These are phyloP conservation scores for Thera britannica DNA, from an alignment of 2,888 invertebrate species.

Conservation along the genomic window DNA sequence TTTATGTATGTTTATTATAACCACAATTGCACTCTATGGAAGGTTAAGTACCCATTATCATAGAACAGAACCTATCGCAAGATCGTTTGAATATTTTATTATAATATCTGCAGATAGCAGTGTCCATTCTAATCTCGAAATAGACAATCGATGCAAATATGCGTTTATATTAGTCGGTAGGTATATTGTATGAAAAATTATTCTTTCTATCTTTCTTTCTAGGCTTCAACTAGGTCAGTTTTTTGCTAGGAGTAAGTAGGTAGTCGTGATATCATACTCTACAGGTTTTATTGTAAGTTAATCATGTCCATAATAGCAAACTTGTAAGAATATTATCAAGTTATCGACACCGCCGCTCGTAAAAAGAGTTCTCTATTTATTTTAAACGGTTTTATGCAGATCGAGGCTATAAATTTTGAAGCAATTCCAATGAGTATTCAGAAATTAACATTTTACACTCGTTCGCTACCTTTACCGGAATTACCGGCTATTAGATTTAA, in stretches of 20 bases:
- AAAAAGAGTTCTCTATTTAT: conserved; percentile 35
- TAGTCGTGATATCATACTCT: too few relatives aligned
- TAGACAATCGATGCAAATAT: too few relatives aligned
- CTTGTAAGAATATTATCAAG: conserved; percentile 17
- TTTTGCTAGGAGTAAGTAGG: too few relatives aligned
- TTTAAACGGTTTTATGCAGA: conserved; percentile 41
- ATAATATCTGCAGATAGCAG: not conserved
- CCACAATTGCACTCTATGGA: too few relatives aligned
- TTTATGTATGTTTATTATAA: too few relatives aligned
- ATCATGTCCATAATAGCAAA: conserved; percentile 12
- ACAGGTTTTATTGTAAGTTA: not conserved
- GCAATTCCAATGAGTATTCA: conserved; percentile 34
- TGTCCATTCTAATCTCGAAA: not conserved
- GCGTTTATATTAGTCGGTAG: too few relatives aligned
- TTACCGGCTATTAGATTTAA: conserved; percentile 47
- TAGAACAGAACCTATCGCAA: not conserved
- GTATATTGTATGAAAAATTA: too few relatives aligned
- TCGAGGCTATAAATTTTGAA: conserved; percentile 36
- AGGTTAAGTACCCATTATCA: not conserved
- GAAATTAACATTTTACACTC: conserved; percentile 49
- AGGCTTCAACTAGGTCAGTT: too few relatives aligned
- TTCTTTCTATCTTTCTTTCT: too few relatives aligned
- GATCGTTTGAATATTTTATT: not conserved
- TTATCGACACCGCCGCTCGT: conserved; percentile 22
- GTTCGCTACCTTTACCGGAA: conserved; percentile 5